Evolutionary conservation across 1,140 invertebrate species (phyloP), one percentile per base, ranked within the genome.

Genomic region (Pseudomyrmex gracilis): DNA sequence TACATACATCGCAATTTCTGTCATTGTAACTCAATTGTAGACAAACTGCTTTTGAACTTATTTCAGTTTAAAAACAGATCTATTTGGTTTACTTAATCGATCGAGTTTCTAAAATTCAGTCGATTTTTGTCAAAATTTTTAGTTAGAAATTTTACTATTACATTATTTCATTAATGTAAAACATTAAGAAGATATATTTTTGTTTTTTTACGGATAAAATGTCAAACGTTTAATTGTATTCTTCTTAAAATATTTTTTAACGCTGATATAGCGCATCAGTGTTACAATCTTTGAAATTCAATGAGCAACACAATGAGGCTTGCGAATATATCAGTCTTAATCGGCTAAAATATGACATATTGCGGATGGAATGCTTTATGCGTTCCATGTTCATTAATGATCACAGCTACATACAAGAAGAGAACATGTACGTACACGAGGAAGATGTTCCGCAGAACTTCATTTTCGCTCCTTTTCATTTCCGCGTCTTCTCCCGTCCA

Each of bases 61-160:
- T 17, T 67, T n/a, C 47, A 74, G 57, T 77, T 45, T 45, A n/a
- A 60, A 55, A n/a, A 5, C n/a, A 64, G 43, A 17, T 2, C 45
- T 15, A 15, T 77, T 45, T 55, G 7, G 51, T 77, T 43, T 68
- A 67, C 17, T 24, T 51, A 64, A n/a, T n/a, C n/a, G n/a, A 77
- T 57, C 61, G 8, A 5, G 10, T 45, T 12, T 15, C 45, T n/a
- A n/a, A n/a, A 77, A 67, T 78, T 63, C 57, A 24, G 47, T 78
- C 34, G 51, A 43, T 43, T 67, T 47, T 68, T 20, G 17, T 55
- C n/a, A 34, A 20, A 68, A 77, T 57, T 77, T 67, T 67, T 13
- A 68, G 22, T 43, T 15, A 2, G n/a, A 57, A 78, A 22, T 45
- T 45, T 78, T 53, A 68, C 57, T 57, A 22, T 24, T 34, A 15